Conservation (phyloP, 2,113 vertebrate genomes). For the Oncorhynchus mykiss region DNA sequence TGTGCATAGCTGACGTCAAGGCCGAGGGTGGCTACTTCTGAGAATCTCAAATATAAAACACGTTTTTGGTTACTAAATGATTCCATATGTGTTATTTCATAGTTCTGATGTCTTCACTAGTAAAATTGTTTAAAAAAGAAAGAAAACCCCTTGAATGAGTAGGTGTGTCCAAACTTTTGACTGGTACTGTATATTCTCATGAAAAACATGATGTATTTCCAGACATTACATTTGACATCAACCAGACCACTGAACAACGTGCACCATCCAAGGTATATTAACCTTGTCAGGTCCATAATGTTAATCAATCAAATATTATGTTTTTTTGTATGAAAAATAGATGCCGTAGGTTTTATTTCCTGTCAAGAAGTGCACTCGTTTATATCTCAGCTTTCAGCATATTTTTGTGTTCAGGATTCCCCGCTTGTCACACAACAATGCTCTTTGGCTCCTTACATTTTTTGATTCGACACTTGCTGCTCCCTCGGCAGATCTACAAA, state of each 20-base stretch:
- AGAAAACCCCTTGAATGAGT: too few relatives aligned
- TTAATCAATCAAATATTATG: conserved; percentile 33
- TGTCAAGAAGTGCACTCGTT: conserved; percentile 40
- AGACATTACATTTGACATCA: conserved; percentile 48
- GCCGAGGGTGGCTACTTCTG: too few relatives aligned
- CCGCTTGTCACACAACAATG: conserved; percentile 67
- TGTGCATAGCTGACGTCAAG: too few relatives aligned
- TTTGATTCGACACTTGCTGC: conserved; percentile 49
- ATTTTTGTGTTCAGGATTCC: conserved; percentile 57
- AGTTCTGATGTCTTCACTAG: too few relatives aligned
- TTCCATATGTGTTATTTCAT: too few relatives aligned
- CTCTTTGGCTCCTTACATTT: conserved; percentile 64
- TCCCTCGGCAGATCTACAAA: conserved; percentile 59
- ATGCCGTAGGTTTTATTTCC: conserved; percentile 41
- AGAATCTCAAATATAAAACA: too few relatives aligned
- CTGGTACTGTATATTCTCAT: too few relatives aligned
- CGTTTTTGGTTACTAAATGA: too few relatives aligned
- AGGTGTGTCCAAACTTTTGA: too few relatives aligned
- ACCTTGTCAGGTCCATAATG: conserved; percentile 34
- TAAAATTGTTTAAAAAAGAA: too few relatives aligned
- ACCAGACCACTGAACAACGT: conserved; percentile 20
- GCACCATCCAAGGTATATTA: conserved; percentile 35
- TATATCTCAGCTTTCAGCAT: conserved; percentile 47
- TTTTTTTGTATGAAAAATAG: conserved; percentile 21
- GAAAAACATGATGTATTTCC: conserved; percentile 49